Evolutionary conservation across 2,888 invertebrate genomes (phyloP), one percentile per base, ranked within the genome.

Genomic region (Halictus quadricinctus): DNA sequence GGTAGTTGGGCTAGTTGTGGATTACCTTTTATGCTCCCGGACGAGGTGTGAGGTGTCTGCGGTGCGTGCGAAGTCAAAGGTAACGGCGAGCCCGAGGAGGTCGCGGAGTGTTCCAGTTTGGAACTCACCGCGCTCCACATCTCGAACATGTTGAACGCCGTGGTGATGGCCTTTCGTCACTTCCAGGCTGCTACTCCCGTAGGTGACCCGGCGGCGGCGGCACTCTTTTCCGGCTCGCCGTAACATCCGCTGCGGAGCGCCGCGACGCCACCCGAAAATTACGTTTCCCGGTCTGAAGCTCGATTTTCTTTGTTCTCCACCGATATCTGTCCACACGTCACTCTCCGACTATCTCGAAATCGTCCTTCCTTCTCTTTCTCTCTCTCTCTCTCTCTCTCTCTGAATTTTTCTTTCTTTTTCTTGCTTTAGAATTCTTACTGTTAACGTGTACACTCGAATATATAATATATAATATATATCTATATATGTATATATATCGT

Each of bases 21-120:
- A 76, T 95, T 97, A 97, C 97, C 97, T 97, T 97, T 97, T 95
- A 97, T 97, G 94, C 97, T 97, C 95, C 97, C 97, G 95, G 97
- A 97, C 94, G 97, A 97, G 82, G 97, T 97, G 95, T 97, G 97
- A 86, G 97, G 97, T 94, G 97, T 97, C 94, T 97, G 97, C 94
- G 96, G 96, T 89, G 95, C 95, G 93, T 95, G 95, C 84, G 94
- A 93, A 79, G 94, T 94, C 86, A 94, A 90, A 80, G 94, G 94
- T 90, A 94, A 91, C 88, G 94, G 94, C 89, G 94, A 94, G 87
- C 93, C 94, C 86, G 94, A 94, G 91, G 94, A 94, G 92, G 92
- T 93, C 91, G 95, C 95, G 92, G 94, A 93, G 92, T 94, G 95
- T 95, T 97, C 97, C 96, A 97, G 94, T 95, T 97, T 97, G 91